Evolutionary conservation across 2,888 invertebrate species (phyloP).

Genomic region (Nephrotoma appendiculata): DNA sequence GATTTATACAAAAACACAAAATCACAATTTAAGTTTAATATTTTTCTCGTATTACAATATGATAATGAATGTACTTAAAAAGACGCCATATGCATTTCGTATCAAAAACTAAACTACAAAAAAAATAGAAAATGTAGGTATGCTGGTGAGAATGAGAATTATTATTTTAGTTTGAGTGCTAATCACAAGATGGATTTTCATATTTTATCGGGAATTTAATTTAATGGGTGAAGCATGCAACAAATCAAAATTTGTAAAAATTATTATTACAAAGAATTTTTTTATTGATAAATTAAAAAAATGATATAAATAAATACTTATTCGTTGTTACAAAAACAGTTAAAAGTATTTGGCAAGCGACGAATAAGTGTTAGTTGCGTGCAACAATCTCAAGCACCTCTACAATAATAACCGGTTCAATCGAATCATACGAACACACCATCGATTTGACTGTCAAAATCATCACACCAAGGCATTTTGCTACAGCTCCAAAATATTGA

Average conservation of each 20-base stretch:
- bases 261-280: not conserved
- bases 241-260: not conserved
- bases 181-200: not conserved
- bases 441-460: not conserved
- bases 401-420: not conserved
- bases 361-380: not conserved
- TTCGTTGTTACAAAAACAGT: not conserved
- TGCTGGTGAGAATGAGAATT: not conserved
- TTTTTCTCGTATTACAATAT: constrained; percentile 1
- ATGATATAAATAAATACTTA: not conserved
- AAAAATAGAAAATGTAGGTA: not conserved
- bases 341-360: too few species aligned
- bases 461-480: not conserved
- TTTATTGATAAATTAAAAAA: not conserved
- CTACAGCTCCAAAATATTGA: not conserved
- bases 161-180: not conserved
- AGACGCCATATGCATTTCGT: constrained; percentile 10
- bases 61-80: constrained; percentile 8
- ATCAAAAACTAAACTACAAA: not conserved
- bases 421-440: not conserved
- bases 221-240: not conserved
- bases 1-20: constrained; percentile 24
- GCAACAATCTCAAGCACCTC: not conserved
- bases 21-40: constrained; percentile 18
- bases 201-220: not conserved